Evolutionary conservation across 2,797 vertebrate species (phyloP), one percentile per base, ranked within the genome.

Genomic region (Malacoctenus gilli): DNA sequence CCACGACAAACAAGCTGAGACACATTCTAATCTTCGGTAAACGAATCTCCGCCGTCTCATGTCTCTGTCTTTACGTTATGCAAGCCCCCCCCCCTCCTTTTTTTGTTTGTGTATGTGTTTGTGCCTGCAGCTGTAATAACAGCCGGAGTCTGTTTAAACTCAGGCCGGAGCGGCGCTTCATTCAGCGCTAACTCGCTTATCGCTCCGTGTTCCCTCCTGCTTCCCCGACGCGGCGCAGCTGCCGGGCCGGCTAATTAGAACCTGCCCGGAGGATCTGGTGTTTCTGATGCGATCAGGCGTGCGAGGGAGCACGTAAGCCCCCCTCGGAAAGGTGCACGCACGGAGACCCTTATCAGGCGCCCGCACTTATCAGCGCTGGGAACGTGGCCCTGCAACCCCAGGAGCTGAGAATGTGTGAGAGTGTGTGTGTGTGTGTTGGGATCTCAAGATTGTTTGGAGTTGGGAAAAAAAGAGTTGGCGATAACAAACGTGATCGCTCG

Each of bases 141-240:
- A 38, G 8, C 57, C 40, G 15, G 52, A 15, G 38, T 53, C 79
- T 65, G 72, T 40, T 44, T 36, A 53, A 42, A 11, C 48, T 72
- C 65, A 40, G 52, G 56, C 63, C 60, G 7, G 48, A 79, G 48
- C 8, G 3, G 22, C 37, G 23, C 65, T 49, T 65, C 35, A 47
- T 59, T 70, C 49, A 37, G 41, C 19, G 0, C 36, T 84, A 87
- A 85, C 76, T 54, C 75, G 70, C 60, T 88, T 87, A 84, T 67
- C 49, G 6, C 39, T 70, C 37, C 16, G 43, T 72, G 53, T 68
- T 78, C 53, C 52, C 73, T 55, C 40, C 41, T 51, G 68, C 56
- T 42, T 41, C 40, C 50, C 46, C 5, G 60, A 62, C n/a, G 3
- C 12, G 56, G 4, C 57, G 47, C 79, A 65, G 69, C 82, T 75